Evolutionary conservation across 35 echinoderm and acorn worm species (phyloP).

Genomic region (Eucidaris tribuloides): DNA sequence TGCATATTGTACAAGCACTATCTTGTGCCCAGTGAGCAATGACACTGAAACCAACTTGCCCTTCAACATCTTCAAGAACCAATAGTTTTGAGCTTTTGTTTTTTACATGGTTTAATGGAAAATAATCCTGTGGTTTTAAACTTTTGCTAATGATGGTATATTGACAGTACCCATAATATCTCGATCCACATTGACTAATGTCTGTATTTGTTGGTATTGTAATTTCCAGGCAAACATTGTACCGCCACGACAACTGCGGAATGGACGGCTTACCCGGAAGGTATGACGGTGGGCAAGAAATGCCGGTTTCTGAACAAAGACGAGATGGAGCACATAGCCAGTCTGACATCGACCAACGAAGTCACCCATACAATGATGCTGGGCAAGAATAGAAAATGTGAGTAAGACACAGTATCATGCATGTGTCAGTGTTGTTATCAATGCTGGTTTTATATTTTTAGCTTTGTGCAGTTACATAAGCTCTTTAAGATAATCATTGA

Average conservation of each 20-base stretch:
- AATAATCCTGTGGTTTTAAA: neutral
- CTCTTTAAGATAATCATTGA: too few species aligned
- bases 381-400: conserved; percentile 89
- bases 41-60: too few species aligned
- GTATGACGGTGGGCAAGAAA: conserved; percentile 53
- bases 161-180: neutral
- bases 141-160: neutral
- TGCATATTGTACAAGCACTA: too few species aligned
- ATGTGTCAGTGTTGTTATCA: too few species aligned
- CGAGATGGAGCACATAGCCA: conserved; percentile 35
- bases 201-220: neutral
- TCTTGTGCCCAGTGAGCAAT: too few species aligned
- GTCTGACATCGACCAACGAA: conserved; percentile 55
- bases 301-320: conserved; percentile 56
- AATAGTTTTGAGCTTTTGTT: neutral
- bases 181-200: neutral
- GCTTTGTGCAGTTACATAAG: too few species aligned
- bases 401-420: too few species aligned
- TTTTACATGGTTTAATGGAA: neutral
- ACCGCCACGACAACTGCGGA: conserved; percentile 18
- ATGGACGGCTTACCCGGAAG: conserved; percentile 82
- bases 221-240: neutral
- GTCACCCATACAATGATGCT: conserved; percentile 75
- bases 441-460: too few species aligned
- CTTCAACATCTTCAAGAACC: neutral